phyloP scores from a whole-genome alignment of 2,888 invertebrate genomes.

The Archips crataeganus region DNA sequence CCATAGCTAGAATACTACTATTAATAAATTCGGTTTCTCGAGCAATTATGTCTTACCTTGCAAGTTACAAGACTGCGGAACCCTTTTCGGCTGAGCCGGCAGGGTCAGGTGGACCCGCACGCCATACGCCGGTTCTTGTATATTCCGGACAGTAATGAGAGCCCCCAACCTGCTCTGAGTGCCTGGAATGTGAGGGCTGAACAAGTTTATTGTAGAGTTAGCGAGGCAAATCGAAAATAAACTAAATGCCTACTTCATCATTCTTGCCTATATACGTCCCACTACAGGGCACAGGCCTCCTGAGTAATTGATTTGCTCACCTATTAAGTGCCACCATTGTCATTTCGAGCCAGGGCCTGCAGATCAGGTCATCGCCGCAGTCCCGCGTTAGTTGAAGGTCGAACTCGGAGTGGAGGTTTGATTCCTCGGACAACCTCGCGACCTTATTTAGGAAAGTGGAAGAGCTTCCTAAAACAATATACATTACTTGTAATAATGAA shows the following conservation, averaged over 20 bases:
- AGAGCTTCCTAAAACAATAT: conserved; percentile 55
- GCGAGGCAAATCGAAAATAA: background rate
- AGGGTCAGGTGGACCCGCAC: conserved; percentile 65
- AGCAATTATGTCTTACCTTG: conserved; percentile 19
- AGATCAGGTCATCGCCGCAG: conserved; percentile 83
- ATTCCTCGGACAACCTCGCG: conserved; percentile 68
- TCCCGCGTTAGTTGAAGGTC: conserved; percentile 76
- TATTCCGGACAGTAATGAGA: conserved; percentile 64
- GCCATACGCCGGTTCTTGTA: conserved; percentile 76
- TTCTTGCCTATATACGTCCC: no score
- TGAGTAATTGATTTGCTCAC: conserved; percentile 52
- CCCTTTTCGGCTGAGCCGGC: conserved; percentile 65
- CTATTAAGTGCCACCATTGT: conserved; percentile 61
- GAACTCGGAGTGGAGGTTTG: conserved; percentile 61
- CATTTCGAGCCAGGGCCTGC: conserved; percentile 79
- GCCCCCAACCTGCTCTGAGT: conserved; percentile 63
- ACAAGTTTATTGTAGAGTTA: conserved; percentile 40
- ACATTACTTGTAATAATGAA: background rate
- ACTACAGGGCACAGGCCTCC: no score
- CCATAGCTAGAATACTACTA: no score
- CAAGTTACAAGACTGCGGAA: conserved; percentile 68
- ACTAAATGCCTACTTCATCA: background rate
- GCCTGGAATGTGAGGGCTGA: conserved; percentile 72
- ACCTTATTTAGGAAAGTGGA: conserved; percentile 52
- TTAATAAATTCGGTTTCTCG: no score